phyloP scores from a whole-genome alignment of 2,888 invertebrate species.

The Synanthedon andrenaeformis region DNA sequence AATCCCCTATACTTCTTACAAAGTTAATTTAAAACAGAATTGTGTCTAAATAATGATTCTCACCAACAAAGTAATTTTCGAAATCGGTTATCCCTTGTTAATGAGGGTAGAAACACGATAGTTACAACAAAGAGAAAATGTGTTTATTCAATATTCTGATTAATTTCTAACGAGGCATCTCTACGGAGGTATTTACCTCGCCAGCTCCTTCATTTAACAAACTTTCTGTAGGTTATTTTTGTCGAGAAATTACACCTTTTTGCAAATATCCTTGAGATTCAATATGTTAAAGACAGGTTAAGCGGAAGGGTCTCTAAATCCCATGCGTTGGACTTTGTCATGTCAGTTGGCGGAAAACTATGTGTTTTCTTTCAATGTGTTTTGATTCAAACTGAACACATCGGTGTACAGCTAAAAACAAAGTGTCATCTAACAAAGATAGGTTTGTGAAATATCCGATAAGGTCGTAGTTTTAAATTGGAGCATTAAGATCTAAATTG shows the following conservation, averaged over 20 bases:
- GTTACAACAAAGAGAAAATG: not conserved
- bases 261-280: not conserved
- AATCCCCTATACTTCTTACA: too few species aligned
- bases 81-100: not conserved
- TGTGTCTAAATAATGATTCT: too few species aligned
- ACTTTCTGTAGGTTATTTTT: not conserved
- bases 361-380: not conserved
- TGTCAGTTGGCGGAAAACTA: not conserved
- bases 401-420: too few species aligned
- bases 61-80: too few species aligned
- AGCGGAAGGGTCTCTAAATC: conserved; percentile 28
- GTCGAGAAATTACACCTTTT: not conserved
- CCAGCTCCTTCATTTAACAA: too few species aligned
- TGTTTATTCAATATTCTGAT: not conserved
- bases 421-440: too few species aligned
- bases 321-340: conserved; percentile 2
- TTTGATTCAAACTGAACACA: not conserved
- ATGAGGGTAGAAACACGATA: not conserved
- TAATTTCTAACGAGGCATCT: not conserved
- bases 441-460: too few species aligned
- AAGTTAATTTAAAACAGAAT: too few species aligned
- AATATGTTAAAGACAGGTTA: conserved; percentile 36
- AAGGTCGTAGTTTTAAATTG: too few species aligned
- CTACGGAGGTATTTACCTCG: not conserved
- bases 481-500: too few species aligned